A percentile compares a stretch with the other conserved stretches of the same genome.
Conservation (phyloP, 2,888 invertebrate genomes). For the Seladonia tumulorum region DNA sequence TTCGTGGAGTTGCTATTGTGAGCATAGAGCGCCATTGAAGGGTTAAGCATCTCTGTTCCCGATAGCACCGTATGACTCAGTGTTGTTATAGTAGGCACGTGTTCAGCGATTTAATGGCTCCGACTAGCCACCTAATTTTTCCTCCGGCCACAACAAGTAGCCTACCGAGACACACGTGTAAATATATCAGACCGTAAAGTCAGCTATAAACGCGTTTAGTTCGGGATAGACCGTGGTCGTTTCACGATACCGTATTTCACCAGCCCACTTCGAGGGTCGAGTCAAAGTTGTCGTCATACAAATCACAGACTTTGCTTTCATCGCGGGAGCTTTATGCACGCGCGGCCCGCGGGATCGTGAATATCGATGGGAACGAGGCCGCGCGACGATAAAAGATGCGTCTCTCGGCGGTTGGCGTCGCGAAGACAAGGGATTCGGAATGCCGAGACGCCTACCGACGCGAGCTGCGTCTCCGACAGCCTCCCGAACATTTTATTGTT, state of each 20-base stretch:
- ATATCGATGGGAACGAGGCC: slow-evolving; percentile 20
- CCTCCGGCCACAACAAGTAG: background rate
- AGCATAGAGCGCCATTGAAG: background rate
- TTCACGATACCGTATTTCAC: slow-evolving; percentile 5
- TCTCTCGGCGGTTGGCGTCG: slow-evolving; percentile 14
- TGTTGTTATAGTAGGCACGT: background rate
- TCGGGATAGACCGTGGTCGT: background rate
- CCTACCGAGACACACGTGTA: background rate
- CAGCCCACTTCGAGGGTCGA: background rate
- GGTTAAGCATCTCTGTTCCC: slow-evolving; percentile 4
- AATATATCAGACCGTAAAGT: slow-evolving; percentile 15
- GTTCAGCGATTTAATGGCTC: slow-evolving; percentile 10
- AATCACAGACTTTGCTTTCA: slow-evolving; percentile 9
- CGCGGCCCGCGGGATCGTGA: slow-evolving; percentile 18
- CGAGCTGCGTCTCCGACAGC: slow-evolving; percentile 26
- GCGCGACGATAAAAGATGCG: slow-evolving; percentile 29
- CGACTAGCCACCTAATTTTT: slow-evolving; percentile 14
- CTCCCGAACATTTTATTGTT: slow-evolving; percentile 64
- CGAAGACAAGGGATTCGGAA: slow-evolving; percentile 31
- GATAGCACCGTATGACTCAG: background rate
- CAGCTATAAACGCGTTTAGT: background rate
- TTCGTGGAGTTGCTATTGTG: background rate
- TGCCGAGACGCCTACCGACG: slow-evolving; percentile 37
- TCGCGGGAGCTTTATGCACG: slow-evolving; percentile 11
- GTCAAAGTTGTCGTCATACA: slow-evolving; percentile 7